Evolutionary conservation across 2,888 invertebrate species (phyloP), one percentile per base, ranked within the genome.

Genomic region (Ptychoptera contaminata): DNA sequence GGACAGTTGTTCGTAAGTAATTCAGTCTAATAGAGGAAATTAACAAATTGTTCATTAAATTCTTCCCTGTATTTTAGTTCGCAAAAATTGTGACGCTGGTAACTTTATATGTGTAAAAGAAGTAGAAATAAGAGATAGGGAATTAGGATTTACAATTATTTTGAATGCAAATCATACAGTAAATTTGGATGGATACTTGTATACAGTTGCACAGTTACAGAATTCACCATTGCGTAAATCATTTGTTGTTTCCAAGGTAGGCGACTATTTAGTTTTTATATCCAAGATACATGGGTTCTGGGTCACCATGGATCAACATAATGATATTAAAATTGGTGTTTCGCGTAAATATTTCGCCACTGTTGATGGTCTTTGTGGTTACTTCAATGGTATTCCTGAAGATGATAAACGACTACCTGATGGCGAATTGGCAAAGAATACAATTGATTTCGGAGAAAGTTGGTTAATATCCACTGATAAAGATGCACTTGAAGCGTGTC

Each of bases 301-400:
- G 66, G 73, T 85, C 1, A 70, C 78, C 2, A 82, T 82, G 66
- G 79, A 76, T 55, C 68, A 70, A 4, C 73, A 76, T 44, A 78
- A 78, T 2, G 76, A 78, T 56, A 69, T 77, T 1, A 82, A 79
- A 61, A 71, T 88, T 51, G 82, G 80, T 49, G 79, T 85, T 1
- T 68, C 74, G 1, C 73, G 74, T 43, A 74, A 73, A 52, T 67
- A 77, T 51, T 60, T 67, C 47, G 71, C 74, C 8, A 68, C 72
- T 37, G 78, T 87, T 0, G 82, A 84, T 54, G 88, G 88, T 0
- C 65, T 88, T 9, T 90, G 88, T 58, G 88, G 88, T 2, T 77
- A 73, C 47, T 84, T 76, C 59, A 82, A 83, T 61, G 78, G 77
- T 2, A 63, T 71, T 29, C 54, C 67, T 0, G 54, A 57, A 37